These are phyloP conservation scores for Eurosta solidaginis DNA, from an alignment of 1,140 invertebrate species.

Conservation along the genomic window DNA sequence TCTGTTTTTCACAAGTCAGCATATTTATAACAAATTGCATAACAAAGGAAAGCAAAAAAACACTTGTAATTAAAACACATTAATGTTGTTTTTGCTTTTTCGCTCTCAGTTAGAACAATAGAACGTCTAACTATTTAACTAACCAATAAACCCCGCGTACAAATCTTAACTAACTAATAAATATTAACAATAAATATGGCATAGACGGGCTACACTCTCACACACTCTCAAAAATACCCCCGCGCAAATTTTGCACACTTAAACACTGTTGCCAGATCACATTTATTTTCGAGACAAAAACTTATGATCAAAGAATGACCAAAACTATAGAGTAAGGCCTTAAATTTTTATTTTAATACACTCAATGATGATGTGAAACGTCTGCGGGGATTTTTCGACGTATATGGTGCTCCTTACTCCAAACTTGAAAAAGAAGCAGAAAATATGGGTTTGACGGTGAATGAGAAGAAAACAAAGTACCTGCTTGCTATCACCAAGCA, in stretches of 20 bases:
- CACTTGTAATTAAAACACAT: slow-evolving; percentile 4
- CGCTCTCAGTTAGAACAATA: neutral
- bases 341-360: too few relatives aligned
- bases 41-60: neutral
- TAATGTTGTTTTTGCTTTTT: neutral
- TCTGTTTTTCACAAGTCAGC: too few relatives aligned
- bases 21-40: too few relatives aligned
- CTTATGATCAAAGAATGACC: too few relatives aligned
- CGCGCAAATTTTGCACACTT: neutral
- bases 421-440: too few relatives aligned
- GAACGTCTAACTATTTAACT: neutral
- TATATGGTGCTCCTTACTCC: too few relatives aligned
- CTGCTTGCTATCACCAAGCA: too few relatives aligned
- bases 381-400: too few relatives aligned
- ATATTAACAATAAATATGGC: neutral
- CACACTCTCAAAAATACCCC: neutral
- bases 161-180: neutral
- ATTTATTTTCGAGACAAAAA: neutral
- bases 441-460: too few relatives aligned
- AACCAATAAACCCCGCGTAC: neutral
- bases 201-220: neutral
- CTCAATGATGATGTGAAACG: too few relatives aligned
- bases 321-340: too few relatives aligned
- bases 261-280: neutral
- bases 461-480: too few relatives aligned